Percentiles rank a stretch among this genome's conserved stretches.
phyloP scores from a whole-genome alignment of 2,888 invertebrate species.

The Eupithecia centaureata region DNA sequence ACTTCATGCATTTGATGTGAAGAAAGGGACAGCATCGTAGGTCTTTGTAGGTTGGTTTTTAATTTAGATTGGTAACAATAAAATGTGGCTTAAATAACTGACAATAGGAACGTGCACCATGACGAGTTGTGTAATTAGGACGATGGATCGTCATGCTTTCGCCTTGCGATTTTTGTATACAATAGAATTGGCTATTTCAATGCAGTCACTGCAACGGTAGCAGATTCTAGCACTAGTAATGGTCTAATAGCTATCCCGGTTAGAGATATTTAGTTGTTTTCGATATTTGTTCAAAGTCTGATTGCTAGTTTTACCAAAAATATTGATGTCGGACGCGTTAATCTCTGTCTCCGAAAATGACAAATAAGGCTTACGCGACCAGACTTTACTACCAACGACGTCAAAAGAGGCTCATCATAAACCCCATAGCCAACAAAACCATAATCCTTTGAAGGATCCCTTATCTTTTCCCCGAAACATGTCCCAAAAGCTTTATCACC shows the following conservation, averaged over 20 bases:
- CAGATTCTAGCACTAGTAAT: slow-evolving; percentile 10
- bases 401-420: slow-evolving; percentile 1
- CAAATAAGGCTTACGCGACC: background rate
- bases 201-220: slow-evolving; percentile 17
- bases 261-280: slow-evolving; percentile 19
- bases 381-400: background rate
- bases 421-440: slow-evolving; percentile 20
- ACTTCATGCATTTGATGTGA: slow-evolving; percentile 27
- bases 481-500: slow-evolving; percentile 27
- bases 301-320: background rate
- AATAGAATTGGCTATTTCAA: slow-evolving; percentile 33
- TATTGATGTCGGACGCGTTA: background rate
- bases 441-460: slow-evolving; percentile 16
- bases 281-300: slow-evolving; percentile 6
- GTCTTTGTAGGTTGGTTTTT: slow-evolving; percentile 51
- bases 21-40: slow-evolving; percentile 47
- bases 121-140: slow-evolving; percentile 54
- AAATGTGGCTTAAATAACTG: slow-evolving; percentile 41
- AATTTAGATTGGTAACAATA: slow-evolving; percentile 46
- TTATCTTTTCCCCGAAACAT: slow-evolving; percentile 33
- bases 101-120: slow-evolving; percentile 54
- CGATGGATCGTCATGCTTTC: slow-evolving; percentile 46
- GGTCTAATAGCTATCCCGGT: slow-evolving; percentile 9
- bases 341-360: background rate
- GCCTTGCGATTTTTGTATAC: slow-evolving; percentile 39